Evolutionary conservation across 2,113 vertebrate species (phyloP), one percentile per base, ranked within the genome.

Genomic region (Thomomys bottae): DNA sequence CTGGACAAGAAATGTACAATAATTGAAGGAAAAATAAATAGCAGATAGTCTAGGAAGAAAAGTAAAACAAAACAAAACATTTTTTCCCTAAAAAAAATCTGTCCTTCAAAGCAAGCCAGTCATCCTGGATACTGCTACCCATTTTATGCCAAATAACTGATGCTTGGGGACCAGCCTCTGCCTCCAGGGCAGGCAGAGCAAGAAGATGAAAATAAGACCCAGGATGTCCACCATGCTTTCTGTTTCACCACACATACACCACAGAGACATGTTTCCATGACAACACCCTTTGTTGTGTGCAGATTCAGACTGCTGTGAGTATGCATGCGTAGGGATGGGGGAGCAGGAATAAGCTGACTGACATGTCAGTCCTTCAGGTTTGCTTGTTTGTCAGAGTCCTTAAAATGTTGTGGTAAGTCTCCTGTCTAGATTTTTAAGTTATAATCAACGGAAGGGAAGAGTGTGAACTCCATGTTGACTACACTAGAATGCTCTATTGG

Each of bases 311-410:
- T 57, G 0, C 34, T 64, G 3, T 64, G 18, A 40, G 7, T 49
- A 23, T 64, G 40, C n/a, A n/a, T n/a, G n/a, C 4, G 5, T 26
- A 38, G 7, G 26, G 5, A 2, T 5, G 12, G 3, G 1, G 20
- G 14, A 24, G 9, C 40, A 30, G 24, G 20, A 49, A 6, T 3
- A 32, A 76, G 5, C 28, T 4, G 15, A 30, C 26, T 3, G 5
- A 11, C 42, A 5, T 38, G 26, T 2, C 18, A 42, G 26, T 4
- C 26, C 14, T 84, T 84, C 26, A 61, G 32, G 18, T 80, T 70
- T 83, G 5, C n/a, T 66, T 84, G 30, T 15, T 49, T 87, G 45
- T 59, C 32, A 63, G 24, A 38, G 15, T 40, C 34, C n/a, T 38
- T 68, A 20, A 20, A 77, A 64, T 18, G 32, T 57, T 67, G 34